Evolutionary conservation across 2,113 vertebrate species (phyloP).

Genomic region (Tiliqua scincoides): DNA sequence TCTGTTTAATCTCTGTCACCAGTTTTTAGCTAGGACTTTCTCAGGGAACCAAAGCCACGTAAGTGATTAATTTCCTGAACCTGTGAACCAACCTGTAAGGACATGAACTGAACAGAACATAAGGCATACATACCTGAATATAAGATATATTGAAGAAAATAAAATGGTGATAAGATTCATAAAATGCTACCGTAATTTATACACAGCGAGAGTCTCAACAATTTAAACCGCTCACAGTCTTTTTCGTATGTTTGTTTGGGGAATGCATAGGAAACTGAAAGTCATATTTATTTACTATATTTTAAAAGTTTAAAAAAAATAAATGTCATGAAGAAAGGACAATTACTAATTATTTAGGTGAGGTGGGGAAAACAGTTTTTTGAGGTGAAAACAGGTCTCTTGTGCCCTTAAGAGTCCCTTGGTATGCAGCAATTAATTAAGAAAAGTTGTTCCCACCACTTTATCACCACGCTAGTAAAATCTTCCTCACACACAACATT

Average conservation of each 20-base stretch:
- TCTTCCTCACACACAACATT: background rate
- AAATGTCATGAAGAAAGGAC: background rate
- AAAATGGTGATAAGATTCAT: background rate
- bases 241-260: background rate
- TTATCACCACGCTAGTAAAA: background rate
- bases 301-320: background rate
- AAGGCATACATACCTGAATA: too few relatives aligned
- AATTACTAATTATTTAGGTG: background rate
- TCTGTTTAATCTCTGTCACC: background rate
- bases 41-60: background rate
- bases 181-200: background rate
- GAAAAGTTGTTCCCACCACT: background rate
- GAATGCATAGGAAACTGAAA: background rate
- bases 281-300: background rate
- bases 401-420: background rate
- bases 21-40: background rate
- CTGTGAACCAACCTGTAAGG: background rate
- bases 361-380: background rate
- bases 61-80: slow-evolving; percentile 23
- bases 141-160: background rate
- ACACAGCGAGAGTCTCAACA: background rate
- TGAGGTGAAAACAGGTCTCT: background rate
- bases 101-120: background rate
- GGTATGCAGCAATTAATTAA: background rate
- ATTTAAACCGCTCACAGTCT: background rate